Base-by-base conservation (phyloP, 2,797 vertebrate species). In the Sylvia borin region DNA sequence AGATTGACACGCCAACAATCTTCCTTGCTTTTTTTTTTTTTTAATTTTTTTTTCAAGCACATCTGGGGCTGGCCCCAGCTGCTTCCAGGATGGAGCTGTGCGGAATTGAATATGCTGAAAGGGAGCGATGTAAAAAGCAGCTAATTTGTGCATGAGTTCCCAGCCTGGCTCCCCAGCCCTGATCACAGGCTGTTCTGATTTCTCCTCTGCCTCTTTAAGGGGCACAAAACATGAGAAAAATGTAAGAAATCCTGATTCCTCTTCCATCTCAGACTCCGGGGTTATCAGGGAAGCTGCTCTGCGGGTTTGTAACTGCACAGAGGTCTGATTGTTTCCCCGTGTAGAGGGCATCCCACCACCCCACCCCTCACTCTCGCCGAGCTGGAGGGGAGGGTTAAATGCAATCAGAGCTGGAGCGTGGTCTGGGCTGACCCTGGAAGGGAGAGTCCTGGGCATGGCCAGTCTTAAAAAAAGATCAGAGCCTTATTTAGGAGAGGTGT, bases 1-100 rank as follows among this genome's bases (percentile, higher is more conserved):
- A 88, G 88, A 95, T 73, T 95, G 94, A 94, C 92, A 90, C 7
- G 32, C 17, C 51, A 94, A 88, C 92, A 82, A 76, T 93, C 86
- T 95, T 93, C 86, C 64, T 76, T 21, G 94, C 55, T 55, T 65
- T 43, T 43, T 57, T 72, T 18, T 53, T 0, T 88, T 75, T 54
- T 90, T 90, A 36, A 40, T 43, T 10, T 40, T 55, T 88, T 89
- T 90, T 93, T 32, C 42, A 94, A 93, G 71, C 86, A 94, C 96
- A 96, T 97, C 96, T 97, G 95, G 95, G 83, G 36, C 64, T 79
- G 74, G 83, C 81, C 93, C 83, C 95, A 95, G 95, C 96, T 96
- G 93, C 92, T 92, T 92, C 90, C 84, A 94, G 92, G 88, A 92
- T 82, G 83, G 74, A 53, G 85, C 76, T 95, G 90, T 13, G 20